Conservation (phyloP, 2,888 invertebrate genomes). For the Limnephilus lunatus region DNA sequence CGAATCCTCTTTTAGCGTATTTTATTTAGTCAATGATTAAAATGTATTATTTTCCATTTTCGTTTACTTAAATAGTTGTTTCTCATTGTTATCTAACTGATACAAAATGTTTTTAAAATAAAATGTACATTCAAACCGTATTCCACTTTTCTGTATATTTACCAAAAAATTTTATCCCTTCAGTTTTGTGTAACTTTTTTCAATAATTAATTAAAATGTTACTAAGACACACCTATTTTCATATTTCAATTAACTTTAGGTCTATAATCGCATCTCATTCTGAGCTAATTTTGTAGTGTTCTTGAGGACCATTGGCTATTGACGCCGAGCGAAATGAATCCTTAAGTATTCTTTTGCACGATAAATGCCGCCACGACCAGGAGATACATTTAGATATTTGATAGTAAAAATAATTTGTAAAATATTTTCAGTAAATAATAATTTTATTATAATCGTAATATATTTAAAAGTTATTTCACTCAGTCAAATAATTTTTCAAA, state of each 20-base stretch:
- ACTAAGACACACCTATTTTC: not conserved
- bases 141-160: too few relatives aligned
- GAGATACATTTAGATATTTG: conserved; percentile 6
- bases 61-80: too few relatives aligned
- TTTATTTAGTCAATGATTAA: too few relatives aligned
- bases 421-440: not conserved
- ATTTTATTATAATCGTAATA: conserved; percentile 14
- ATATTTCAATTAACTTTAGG: not conserved
- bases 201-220: too few relatives aligned
- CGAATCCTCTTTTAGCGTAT: too few relatives aligned
- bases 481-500: not conserved
- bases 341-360: not conserved
- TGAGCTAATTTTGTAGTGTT: conserved; percentile 5
- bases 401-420: conserved; percentile 13
- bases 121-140: too few relatives aligned
- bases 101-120: too few relatives aligned
- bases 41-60: too few relatives aligned
- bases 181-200: too few relatives aligned
- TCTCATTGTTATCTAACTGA: too few relatives aligned
- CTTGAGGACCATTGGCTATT: not conserved
- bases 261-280: not conserved
- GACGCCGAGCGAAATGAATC: too few relatives aligned
- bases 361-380: not conserved
- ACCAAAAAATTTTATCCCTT: too few relatives aligned
- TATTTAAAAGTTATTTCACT: not conserved